Base-by-base conservation (phyloP, 2,888 invertebrate species). In the Drosophila tanythrix region DNA sequence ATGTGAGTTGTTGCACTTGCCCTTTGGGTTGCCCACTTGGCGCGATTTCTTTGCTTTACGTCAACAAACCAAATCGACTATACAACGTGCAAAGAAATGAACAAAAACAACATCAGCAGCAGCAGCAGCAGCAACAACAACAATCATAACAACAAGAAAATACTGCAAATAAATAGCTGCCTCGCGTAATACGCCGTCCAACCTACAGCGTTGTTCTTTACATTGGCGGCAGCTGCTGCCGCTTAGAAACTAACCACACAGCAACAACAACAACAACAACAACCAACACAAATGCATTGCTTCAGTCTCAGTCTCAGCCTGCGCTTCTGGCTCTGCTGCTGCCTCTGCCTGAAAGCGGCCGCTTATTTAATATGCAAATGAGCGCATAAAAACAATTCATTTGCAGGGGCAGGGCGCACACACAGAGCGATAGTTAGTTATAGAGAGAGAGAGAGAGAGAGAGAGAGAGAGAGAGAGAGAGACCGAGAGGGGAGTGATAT, bases 361-460 rank as follows among this genome's bases (percentile, higher is more conserved):
- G 81, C 84, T 86, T 88, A 79, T 85, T 89, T 89, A 88, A 87
- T 83, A 89, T 89, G 89, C 89, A 89, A 88, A 89, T 89, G 81
- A 86, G 83, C 82, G 88, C 76, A 83, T 83, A 82, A 87, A 87
- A 82, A 79, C 89, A 84, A 89, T 89, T 87, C 87, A 89, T 88
- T 88, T 83, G 81, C 84, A 82, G 82, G 72, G 76, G 77, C 69
- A 83, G 74, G 72, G 83, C 77, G 59, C 56, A 48, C 31, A 27
- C 64, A 55, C 48, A 15, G 38, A 29, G 13, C n/a, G 13, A 36
- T 36, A 55, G 36, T 38, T n/a, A 21, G 21, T 21, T 21, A 21
- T 0, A 21, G n/a, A 21, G 15, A 25, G 13, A 52, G 33, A 25
- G 40, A 10, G 51, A 3, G 43, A 18, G 8, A 21, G 48, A 52